These are phyloP conservation scores for Xiphophorus birchmanni DNA, from an alignment of 2,797 vertebrate species.

Conservation along the genomic window DNA sequence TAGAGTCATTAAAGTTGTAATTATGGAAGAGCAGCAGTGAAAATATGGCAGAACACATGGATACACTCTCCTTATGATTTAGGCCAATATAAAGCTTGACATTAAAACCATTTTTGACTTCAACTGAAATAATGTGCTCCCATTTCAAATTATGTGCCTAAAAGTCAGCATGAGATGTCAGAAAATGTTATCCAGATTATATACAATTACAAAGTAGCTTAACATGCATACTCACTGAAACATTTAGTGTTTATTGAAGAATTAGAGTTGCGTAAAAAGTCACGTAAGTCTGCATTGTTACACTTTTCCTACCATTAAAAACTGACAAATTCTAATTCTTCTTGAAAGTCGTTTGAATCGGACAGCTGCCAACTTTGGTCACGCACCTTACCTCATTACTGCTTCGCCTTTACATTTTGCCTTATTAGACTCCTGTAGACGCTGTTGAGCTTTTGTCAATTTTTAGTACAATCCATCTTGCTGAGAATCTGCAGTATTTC, in stretches of 20 bases:
- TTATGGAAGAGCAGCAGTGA: not conserved
- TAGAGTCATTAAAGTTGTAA: not conserved
- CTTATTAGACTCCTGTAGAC: not conserved
- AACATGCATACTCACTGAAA: not conserved
- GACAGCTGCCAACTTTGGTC: not conserved
- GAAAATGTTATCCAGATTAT: not conserved
- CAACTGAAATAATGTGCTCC: not conserved
- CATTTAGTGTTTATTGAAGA: not conserved
- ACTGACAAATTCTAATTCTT: not conserved
- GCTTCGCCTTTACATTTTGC: conserved; percentile 8
- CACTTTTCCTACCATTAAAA: conserved; percentile 1
- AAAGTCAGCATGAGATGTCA: not conserved
- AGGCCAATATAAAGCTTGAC: not conserved
- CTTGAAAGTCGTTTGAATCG: not conserved
- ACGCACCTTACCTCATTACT: conserved; percentile 1
- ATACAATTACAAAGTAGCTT: not conserved
- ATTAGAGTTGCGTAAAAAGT: not conserved
- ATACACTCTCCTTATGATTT: not conserved
- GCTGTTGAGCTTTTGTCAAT: conserved; percentile 5
- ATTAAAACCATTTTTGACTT: not conserved
- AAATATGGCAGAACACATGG: not conserved
- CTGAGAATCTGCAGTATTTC: not conserved
- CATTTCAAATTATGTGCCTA: not conserved
- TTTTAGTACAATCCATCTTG: not conserved
- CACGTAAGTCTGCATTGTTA: not conserved